These are phyloP conservation scores for Dicentrarchus labrax DNA, from an alignment of 2,113 vertebrate genomes.

Conservation along the genomic window DNA sequence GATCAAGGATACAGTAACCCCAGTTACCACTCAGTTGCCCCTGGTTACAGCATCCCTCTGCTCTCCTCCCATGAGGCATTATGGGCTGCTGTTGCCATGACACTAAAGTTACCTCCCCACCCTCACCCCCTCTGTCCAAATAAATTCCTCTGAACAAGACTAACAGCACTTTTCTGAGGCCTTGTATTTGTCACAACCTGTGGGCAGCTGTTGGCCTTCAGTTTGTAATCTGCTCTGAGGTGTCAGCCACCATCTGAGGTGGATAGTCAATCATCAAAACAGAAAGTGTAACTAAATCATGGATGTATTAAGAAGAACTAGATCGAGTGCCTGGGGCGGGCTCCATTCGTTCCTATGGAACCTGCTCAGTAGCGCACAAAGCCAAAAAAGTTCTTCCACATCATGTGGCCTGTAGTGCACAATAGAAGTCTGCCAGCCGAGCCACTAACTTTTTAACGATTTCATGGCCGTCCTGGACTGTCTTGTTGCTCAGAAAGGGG, in stretches of 20 bases:
- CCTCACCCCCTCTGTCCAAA: not conserved
- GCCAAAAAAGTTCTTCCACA: no score
- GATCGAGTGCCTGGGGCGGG: no score
- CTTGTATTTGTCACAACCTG: not conserved
- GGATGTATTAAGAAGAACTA: no score
- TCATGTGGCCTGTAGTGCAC: no score
- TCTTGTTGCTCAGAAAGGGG: no score
- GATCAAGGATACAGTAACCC: slow-evolving; percentile 31
- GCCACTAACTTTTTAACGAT: no score
- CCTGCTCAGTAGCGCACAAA: no score
- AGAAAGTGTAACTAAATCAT: no score
- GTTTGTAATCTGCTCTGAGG: slow-evolving; percentile 33
- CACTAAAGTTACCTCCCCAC: slow-evolving; percentile 47
- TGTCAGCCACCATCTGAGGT: slow-evolving; percentile 9
- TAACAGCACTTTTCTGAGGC: not conserved
- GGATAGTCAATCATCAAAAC: no score
- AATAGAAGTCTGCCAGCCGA: no score
- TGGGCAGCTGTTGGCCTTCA: slow-evolving; percentile 27
- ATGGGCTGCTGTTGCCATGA: slow-evolving; percentile 72
- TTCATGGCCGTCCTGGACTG: no score
- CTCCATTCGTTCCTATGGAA: no score
- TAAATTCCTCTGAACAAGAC: slow-evolving; percentile 27
- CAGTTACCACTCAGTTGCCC: slow-evolving; percentile 67
- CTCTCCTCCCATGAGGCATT: slow-evolving; percentile 50
- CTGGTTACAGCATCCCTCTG: slow-evolving; percentile 71